Base-by-base conservation (phyloP, 1,140 invertebrate species). In the Calephelis virginiensis region DNA sequence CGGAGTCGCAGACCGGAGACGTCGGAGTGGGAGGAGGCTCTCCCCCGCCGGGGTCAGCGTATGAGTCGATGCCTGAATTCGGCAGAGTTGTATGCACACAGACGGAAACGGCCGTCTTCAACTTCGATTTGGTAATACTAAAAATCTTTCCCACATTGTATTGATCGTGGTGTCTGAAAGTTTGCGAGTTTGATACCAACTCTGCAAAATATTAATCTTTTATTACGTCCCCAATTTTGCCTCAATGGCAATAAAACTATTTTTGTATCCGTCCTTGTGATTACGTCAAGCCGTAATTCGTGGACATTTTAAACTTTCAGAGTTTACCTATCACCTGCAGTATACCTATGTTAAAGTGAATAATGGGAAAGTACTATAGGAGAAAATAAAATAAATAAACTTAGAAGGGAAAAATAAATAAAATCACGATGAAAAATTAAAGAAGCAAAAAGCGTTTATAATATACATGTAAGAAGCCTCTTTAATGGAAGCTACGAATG, bases 401-500 rank as follows among this genome's bases (percentile, higher is more conserved):
- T 75, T 77, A 82, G 78, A 75, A 80, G 74, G 77, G 84, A 82
- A 77, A 73, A 70, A 59, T 70, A 65, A 70, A 72, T 48, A 62
- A 63, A 66, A 73, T 66, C 65, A 63, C 65, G 11, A 73, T 66
- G 64, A 66, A 67, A 28, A 81, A 79, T 78, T 80, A 82, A 89
- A 88, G 66, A 90, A 90, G 86, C 85, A 78, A 74, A 81, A 90
- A 89, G 88, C 88, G 84, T 85, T 86, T 80, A 87, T 77, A 78
- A 77, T 80, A 80, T 86, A 77, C 79, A 79, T 86, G 80, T 76
- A 89, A 90, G 85, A 38, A 59, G 28, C 50, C 50, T 37, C 85
- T 87, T 82, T 70, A 77, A 84, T 81, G 82, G 81, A 89, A 90
- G 86, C 88, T 86, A 89, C 88, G 88, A 90, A 90, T 90, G 88